A percentile compares a stretch with the other conserved stretches of the same genome.
Conservation (phyloP, 2,888 invertebrate species). For the Mellilla xanthometata region DNA sequence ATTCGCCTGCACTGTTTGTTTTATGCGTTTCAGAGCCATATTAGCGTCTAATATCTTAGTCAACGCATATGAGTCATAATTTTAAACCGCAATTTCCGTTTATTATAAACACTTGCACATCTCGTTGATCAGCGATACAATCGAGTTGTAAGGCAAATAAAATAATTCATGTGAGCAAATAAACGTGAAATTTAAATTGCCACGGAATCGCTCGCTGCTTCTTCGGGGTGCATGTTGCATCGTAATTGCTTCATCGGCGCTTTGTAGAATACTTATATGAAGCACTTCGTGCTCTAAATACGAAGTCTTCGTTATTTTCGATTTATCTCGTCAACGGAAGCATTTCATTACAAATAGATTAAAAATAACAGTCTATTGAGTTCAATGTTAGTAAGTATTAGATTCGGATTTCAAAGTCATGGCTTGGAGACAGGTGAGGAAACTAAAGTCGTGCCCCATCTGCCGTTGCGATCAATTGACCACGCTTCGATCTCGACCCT, state of each 20-base stretch:
- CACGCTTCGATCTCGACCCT: slow-evolving; percentile 54
- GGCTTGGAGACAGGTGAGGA: slow-evolving; percentile 47
- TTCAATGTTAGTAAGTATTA: slow-evolving; percentile 24
- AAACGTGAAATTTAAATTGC: slow-evolving; percentile 50
- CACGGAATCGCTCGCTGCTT: slow-evolving; percentile 46
- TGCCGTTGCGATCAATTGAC: slow-evolving; percentile 57
- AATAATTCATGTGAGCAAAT: slow-evolving; percentile 42
- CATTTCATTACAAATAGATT: slow-evolving; percentile 9
- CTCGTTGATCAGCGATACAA: slow-evolving; percentile 9
- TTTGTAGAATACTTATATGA: slow-evolving; percentile 43
- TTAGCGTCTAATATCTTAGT: slow-evolving; percentile 14
- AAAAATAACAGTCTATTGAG: background rate
- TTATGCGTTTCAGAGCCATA: slow-evolving; percentile 40
- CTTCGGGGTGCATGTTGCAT: slow-evolving; percentile 47
- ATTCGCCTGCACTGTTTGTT: slow-evolving; percentile 55
- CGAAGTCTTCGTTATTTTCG: slow-evolving; percentile 14
- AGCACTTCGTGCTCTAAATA: slow-evolving; percentile 38
- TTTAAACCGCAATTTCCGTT: slow-evolving; percentile 2
- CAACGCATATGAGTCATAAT: slow-evolving; percentile 14
- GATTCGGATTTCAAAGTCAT: slow-evolving; percentile 20
- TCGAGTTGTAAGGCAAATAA: slow-evolving; percentile 12
- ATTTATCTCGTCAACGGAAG: slow-evolving; percentile 9
- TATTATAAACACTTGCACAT: slow-evolving; percentile 19
- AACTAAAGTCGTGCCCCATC: slow-evolving; percentile 55
- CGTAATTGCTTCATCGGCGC: slow-evolving; percentile 63